Conservation (phyloP, 1,140 invertebrate genomes). For the Ooceraea biroi region DNA sequence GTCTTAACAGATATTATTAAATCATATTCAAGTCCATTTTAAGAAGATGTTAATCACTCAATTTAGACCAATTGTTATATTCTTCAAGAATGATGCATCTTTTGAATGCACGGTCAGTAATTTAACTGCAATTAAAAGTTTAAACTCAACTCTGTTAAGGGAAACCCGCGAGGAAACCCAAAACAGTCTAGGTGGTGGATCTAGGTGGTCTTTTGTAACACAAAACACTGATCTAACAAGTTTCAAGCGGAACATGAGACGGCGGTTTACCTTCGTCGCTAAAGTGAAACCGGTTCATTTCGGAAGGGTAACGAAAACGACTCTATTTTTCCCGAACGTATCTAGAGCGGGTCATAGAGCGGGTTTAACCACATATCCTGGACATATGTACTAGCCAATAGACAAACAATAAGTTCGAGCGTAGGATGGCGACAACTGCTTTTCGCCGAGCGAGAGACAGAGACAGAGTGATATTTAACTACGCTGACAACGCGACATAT, state of each 20-base stretch:
- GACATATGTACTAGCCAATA: constrained; percentile 76
- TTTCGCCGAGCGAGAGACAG: constrained; percentile 63
- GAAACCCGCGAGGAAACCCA: not conserved
- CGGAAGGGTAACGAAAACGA: constrained; percentile 69
- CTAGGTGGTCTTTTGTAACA: constrained; percentile 62
- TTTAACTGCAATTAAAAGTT: not conserved
- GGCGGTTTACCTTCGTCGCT: constrained; percentile 79
- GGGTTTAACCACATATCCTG: constrained; percentile 78
- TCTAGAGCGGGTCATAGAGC: constrained; percentile 72
- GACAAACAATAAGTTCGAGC: constrained; percentile 76
- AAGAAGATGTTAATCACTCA: constrained; percentile 7
- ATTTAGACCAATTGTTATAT: not conserved
- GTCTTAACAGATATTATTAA: constrained; percentile 1
- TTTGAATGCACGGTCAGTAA: not conserved
- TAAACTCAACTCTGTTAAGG: not conserved
- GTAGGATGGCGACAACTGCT: constrained; percentile 70
- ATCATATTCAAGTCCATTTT: not conserved
- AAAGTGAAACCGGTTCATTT: constrained; percentile 76
- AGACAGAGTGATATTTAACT: constrained; percentile 74
- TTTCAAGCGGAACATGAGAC: constrained; percentile 69
- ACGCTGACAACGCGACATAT: constrained; percentile 77
- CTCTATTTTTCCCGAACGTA: constrained; percentile 71
- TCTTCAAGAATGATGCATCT: not conserved
- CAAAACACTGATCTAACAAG: constrained; percentile 75
- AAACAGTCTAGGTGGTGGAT: constrained; percentile 59